Evolutionary conservation across 2,888 invertebrate species (phyloP), one percentile per base, ranked within the genome.

Genomic region (Falcaria lacertinaria): DNA sequence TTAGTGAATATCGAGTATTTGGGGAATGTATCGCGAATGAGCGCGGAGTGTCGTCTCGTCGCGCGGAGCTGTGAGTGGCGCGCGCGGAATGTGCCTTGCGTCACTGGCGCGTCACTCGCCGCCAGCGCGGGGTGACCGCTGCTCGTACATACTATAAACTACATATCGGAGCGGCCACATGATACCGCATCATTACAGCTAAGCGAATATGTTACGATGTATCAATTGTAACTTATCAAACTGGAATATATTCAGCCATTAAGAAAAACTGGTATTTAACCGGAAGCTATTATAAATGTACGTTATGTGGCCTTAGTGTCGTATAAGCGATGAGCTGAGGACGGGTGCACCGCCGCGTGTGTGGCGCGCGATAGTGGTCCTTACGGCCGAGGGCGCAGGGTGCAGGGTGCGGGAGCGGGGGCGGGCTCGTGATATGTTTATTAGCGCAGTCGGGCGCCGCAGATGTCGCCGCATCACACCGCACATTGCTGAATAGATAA

Each of bases 401-500:
- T 13, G 13, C 7, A 13, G 15, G n/a, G 15, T 11, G 2, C 19
- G 5, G n/a, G n/a, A 35, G 13, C 19, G 4, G 8, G 2, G 11
- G 19, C 19, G 3, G 3, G 5, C 11, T 11, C 2, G 22, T 14
- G 69, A 69, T 67, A 70, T 68, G 69, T 72, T 66, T 65, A 68
- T 68, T 58, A 66, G 57, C 54, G 36, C 36, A 19, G 36, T 19
- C 22, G 36, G 36, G 7, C 13, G 36, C 62, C 63, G 71, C 79
- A 76, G 78, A 64, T 74, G 76, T 60, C 60, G 49, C 55, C 50
- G 22, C 48, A 41, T 36, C 22, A 54, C 54, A 49, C 52, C 67
- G 61, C 64, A 70, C 64, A 75, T 75, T 74, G 76, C 80, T 73
- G 73, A 74, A 82, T 80, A 80, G 75, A 79, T 80, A 75, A 61